A percentile compares a stretch with the other conserved stretches of the same genome.
Conservation (phyloP, 2,888 invertebrate genomes). For the Torymus aiolomorphi region DNA sequence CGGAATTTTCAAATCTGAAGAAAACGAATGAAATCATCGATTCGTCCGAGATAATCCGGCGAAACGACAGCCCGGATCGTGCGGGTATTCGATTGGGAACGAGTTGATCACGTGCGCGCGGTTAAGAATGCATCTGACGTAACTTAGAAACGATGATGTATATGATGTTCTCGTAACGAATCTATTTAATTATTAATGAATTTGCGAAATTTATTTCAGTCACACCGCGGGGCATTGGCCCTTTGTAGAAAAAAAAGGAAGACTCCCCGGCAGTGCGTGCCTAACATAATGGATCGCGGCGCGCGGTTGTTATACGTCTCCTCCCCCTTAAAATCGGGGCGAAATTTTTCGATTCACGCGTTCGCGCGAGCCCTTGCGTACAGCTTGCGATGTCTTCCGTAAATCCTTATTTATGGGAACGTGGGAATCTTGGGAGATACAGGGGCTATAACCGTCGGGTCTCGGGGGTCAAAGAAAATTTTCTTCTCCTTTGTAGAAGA, state of each 20-base stretch:
- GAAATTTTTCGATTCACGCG: slow-evolving; percentile 43
- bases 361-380: slow-evolving; percentile 2
- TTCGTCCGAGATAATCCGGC: slow-evolving; percentile 4
- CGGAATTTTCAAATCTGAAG: slow-evolving; percentile 33
- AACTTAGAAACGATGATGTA: no score
- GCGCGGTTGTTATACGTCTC: no score
- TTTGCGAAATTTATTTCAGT: slow-evolving; percentile 69
- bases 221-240: slow-evolving; percentile 65
- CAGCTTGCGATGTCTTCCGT: slow-evolving; percentile 41
- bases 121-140: no score
- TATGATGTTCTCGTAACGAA: slow-evolving; percentile 60
- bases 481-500: slow-evolving; percentile 26
- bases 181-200: slow-evolving; percentile 73
- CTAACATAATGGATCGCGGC: slow-evolving; percentile 54
- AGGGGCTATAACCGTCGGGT: background rate
- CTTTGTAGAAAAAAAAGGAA: slow-evolving; percentile 26
- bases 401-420: slow-evolving; percentile 57
- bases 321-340: background rate
- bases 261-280: slow-evolving; percentile 33
- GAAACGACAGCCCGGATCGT: background rate
- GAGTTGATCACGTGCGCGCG: background rate
- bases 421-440: slow-evolving; percentile 42
- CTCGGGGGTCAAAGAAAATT: slow-evolving; percentile 16
- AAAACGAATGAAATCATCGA: slow-evolving; percentile 16
- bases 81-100: slow-evolving; percentile 22